A percentile compares a stretch with the other conserved stretches of the same genome.
phyloP scores from a whole-genome alignment of 1,140 invertebrate species.

The Ceratina calcarata region DNA sequence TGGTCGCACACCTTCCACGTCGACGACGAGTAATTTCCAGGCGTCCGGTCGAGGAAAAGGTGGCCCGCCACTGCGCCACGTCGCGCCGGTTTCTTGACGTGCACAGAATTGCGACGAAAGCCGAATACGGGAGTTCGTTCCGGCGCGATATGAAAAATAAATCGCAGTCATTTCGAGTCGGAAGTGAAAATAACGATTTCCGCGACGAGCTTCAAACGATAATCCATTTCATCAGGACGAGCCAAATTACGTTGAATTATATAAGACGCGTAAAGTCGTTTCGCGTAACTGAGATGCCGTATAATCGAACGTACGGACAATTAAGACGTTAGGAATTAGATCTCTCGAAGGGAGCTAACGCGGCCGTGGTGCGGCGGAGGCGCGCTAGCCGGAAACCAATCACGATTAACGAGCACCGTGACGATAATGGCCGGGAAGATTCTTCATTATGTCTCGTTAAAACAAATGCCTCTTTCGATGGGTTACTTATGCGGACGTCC shows the following conservation, averaged over 20 bases:
- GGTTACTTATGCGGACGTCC: constrained; percentile 27
- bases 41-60: constrained; percentile 13
- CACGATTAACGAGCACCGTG: constrained; percentile 9
- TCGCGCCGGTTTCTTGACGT: neutral
- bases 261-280: too few species aligned
- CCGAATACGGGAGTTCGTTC: neutral
- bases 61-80: neutral
- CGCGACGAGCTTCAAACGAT: neutral
- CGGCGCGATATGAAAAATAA: neutral
- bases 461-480: constrained; percentile 29
- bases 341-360: neutral
- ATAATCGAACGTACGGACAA: neutral
- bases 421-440: constrained; percentile 10
- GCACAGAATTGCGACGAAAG: constrained; percentile 9
- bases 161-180: neutral
- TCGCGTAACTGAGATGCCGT: too few species aligned
- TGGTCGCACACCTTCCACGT: constrained; percentile 20
- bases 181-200: neutral
- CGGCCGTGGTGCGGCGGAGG: neutral
- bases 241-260: too few species aligned
- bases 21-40: constrained; percentile 47
- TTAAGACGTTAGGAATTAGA: constrained; percentile 15
- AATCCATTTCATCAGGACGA: too few species aligned
- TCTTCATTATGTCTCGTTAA: constrained; percentile 26
- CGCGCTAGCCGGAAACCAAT: neutral